Evolutionary conservation across 2,797 vertebrate genomes (phyloP).

Genomic region (Chromis chromis): DNA sequence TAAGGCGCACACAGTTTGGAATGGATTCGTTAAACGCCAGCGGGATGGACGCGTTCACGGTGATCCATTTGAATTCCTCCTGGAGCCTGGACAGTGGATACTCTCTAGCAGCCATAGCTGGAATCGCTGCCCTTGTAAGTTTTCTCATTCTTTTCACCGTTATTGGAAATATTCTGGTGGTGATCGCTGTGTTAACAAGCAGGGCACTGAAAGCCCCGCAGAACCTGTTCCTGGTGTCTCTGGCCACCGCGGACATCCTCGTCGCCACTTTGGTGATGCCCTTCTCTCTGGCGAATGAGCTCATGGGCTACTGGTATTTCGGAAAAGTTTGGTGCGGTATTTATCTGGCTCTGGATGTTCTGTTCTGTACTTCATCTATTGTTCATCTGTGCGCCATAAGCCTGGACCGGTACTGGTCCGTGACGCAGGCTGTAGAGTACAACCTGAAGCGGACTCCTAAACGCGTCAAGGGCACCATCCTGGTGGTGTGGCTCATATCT

Average conservation of each 20-base stretch:
- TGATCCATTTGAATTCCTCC: slow-evolving; percentile 77
- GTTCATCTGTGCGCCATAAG: slow-evolving; percentile 96
- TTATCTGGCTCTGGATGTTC: slow-evolving; percentile 93
- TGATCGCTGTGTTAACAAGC: slow-evolving; percentile 92
- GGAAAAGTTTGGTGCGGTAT: slow-evolving; percentile 94
- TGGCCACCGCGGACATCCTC: slow-evolving; percentile 94
- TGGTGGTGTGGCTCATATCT: slow-evolving; percentile 92
- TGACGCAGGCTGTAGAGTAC: slow-evolving; percentile 94
- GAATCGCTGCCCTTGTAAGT: slow-evolving; percentile 88
- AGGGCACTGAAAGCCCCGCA: slow-evolving; percentile 92
- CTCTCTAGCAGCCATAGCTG: slow-evolving; percentile 86
- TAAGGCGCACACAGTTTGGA: slow-evolving; percentile 18
- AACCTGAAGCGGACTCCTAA: slow-evolving; percentile 91
- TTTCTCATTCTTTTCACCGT: slow-evolving; percentile 93
- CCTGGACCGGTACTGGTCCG: slow-evolving; percentile 95
- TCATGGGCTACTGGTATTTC: slow-evolving; percentile 96
- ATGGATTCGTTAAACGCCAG: slow-evolving; percentile 80
- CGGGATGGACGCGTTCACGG: slow-evolving; percentile 76
- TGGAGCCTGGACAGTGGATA: slow-evolving; percentile 82
- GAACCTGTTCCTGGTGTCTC: slow-evolving; percentile 94
- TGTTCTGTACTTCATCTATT: slow-evolving; percentile 95
- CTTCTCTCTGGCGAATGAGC: slow-evolving; percentile 94
- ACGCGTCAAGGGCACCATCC: slow-evolving; percentile 90
- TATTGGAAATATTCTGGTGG: slow-evolving; percentile 92
- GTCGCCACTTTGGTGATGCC: slow-evolving; percentile 96